Evolutionary conservation across 2,888 invertebrate species (phyloP).

Genomic region (Nomada lathburiana): DNA sequence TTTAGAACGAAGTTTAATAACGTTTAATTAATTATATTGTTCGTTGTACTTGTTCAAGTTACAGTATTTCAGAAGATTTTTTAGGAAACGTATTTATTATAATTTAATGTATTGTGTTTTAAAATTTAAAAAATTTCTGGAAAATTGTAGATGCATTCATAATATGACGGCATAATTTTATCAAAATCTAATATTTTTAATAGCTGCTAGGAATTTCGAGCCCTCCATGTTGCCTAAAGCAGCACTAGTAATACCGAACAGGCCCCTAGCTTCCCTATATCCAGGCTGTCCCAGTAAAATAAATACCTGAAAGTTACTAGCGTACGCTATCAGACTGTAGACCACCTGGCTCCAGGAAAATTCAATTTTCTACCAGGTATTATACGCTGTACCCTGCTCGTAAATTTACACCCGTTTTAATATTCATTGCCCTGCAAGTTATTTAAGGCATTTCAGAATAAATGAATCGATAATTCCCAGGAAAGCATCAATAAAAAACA

Average conservation of each 20-base stretch:
- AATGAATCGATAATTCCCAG: no score
- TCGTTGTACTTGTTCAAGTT: not conserved
- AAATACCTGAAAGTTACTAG: not conserved
- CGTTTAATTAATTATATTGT: not conserved
- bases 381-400: not conserved
- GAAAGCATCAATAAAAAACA: no score
- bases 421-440: not conserved
- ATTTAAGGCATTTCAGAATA: no score
- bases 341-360: not conserved
- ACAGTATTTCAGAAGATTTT: not conserved
- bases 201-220: no score
- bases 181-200: not conserved
- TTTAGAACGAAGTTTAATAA: not conserved
- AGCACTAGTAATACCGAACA: no score
- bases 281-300: not conserved
- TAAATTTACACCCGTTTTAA: not conserved
- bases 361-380: not conserved
- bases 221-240: no score
- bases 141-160: no score
- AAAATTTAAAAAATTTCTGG: not conserved
- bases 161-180: not conserved
- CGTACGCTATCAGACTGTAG: not conserved
- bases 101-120: not conserved
- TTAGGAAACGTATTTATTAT: not conserved
- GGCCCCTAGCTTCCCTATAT: not conserved